These are phyloP conservation scores for Hydrolagus colliei DNA, from an alignment of 2,797 vertebrate genomes.

Conservation along the genomic window DNA sequence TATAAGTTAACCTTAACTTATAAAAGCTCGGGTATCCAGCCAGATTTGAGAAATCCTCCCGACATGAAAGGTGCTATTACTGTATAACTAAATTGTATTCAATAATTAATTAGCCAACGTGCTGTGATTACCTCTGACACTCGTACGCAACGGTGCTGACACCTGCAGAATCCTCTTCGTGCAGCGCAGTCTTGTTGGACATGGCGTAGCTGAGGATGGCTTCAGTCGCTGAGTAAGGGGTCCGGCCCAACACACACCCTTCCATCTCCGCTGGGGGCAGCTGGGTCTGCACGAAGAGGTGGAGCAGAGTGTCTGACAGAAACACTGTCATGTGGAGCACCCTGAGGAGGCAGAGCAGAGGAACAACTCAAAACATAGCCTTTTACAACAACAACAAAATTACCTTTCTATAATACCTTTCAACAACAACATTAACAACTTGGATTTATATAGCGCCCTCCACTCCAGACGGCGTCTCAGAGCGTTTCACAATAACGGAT, in stretches of 20 bases:
- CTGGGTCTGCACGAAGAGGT: slow-evolving; percentile 95
- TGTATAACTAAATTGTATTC: no score
- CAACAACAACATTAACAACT: not conserved
- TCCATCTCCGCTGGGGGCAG: slow-evolving; percentile 79
- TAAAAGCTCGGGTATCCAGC: no score
- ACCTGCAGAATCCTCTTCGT: slow-evolving; percentile 56
- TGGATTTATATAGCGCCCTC: no score
- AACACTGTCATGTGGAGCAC: slow-evolving; percentile 84
- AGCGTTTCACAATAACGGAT: no score
- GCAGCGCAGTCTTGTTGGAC: slow-evolving; percentile 76
- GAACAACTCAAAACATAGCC: no score
- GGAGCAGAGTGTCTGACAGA: slow-evolving; percentile 92
- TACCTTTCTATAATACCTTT: not conserved
- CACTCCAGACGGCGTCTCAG: no score
- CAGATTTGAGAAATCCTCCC: no score
- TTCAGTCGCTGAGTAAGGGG: slow-evolving; percentile 71
- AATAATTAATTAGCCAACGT: no score
- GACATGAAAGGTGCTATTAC: no score
- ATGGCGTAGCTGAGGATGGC: slow-evolving; percentile 86
- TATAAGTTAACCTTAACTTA: no score
- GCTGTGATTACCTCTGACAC: not conserved
- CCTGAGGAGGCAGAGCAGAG: slow-evolving; percentile 46
- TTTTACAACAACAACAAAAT: no score
- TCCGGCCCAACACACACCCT: slow-evolving; percentile 81
- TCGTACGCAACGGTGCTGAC: slow-evolving; percentile 16